Evolutionary conservation across 2,888 invertebrate species (phyloP), one percentile per base, ranked within the genome.

Genomic region (Tanytarsus gracilentus): DNA sequence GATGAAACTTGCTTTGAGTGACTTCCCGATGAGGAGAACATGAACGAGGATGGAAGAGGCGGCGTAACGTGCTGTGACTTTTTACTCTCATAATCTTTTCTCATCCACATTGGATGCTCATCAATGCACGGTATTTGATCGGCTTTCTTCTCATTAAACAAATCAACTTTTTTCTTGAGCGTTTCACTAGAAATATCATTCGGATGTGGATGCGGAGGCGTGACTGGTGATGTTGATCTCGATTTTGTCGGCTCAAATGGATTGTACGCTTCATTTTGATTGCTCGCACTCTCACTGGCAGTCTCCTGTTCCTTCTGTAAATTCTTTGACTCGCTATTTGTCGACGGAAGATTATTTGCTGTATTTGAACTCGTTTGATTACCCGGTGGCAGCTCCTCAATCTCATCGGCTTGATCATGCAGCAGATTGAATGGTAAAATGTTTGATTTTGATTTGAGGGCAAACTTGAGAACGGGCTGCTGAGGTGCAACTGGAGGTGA

Each of bases 161-260:
- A 50, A 4, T 60, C 60, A n/a, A 49, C 27, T 50, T 50, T 60
- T n/a, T 50, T 60, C 21, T 33, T 58, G 23, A 14, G 25, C 48
- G 30, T 60, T 14, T 60, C 49, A 23, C 49, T 60, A 11, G 55
- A 55, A 29, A 40, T 60, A 18, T 40, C 40, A 18, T 40, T 36
- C 9, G 30, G 27, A 33, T 58, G 39, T 14, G 49, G 60, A 7
- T 49, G 60, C 18, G 60, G 60, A 11, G 60, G 49, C 6, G 60
- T 50, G 6, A 78, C 75, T 0, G 81, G 82, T 1, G 83, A 81
- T 1, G 80, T 81, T 11, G 85, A 84, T 18, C 85, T 75, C 1
- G 90, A 89, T 71, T 88, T 88, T 7, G 92, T 91, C 0, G 92
- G 92, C 73, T 92, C 91, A 72, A 90, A 92, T 1, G 92, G 92